A percentile compares a stretch with the other conserved stretches of the same genome.
These are phyloP conservation scores for Menidia beryllina DNA, from an alignment of 2,113 vertebrate species.

Conservation along the genomic window DNA sequence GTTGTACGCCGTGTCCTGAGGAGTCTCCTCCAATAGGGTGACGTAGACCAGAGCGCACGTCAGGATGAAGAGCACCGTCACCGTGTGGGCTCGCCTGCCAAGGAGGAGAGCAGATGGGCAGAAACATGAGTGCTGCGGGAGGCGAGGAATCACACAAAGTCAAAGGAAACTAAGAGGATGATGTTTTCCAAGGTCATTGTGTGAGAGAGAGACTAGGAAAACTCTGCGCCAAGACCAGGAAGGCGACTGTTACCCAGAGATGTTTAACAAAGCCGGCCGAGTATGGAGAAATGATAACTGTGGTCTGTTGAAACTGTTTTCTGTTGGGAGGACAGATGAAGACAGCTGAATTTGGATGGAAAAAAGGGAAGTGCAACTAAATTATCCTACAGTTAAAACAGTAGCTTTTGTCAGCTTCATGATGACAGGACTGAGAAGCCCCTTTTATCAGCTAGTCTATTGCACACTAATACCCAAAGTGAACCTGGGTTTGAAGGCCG, in stretches of 20 bases:
- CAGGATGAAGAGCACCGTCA: slow-evolving; percentile 95
- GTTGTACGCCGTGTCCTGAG: slow-evolving; percentile 95
- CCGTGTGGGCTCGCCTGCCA: slow-evolving; percentile 93
- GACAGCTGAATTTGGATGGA: too few species aligned
- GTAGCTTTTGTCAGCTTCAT: background rate
- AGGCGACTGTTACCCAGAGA: too few species aligned
- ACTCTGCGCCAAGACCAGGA: too few species aligned
- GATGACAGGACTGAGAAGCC: background rate
- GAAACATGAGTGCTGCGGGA: background rate
- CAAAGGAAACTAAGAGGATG: background rate
- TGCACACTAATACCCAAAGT: background rate
- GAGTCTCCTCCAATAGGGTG: slow-evolving; percentile 95
- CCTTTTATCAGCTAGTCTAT: background rate
- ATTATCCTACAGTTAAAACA: background rate
- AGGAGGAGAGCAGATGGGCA: background rate
- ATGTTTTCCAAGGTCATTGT: too few species aligned
- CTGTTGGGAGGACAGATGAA: too few species aligned
- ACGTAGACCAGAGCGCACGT: slow-evolving; percentile 95
- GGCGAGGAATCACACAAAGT: slow-evolving; percentile 1
- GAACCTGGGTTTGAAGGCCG: background rate
- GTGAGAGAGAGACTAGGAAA: too few species aligned
- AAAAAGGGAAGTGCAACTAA: too few species aligned
- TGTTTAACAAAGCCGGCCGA: too few species aligned
- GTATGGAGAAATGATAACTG: too few species aligned
- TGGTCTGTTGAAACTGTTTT: too few species aligned